Evolutionary conservation across 2,113 vertebrate species (phyloP), one percentile per base, ranked within the genome.

Genomic region (Merops nubicus): DNA sequence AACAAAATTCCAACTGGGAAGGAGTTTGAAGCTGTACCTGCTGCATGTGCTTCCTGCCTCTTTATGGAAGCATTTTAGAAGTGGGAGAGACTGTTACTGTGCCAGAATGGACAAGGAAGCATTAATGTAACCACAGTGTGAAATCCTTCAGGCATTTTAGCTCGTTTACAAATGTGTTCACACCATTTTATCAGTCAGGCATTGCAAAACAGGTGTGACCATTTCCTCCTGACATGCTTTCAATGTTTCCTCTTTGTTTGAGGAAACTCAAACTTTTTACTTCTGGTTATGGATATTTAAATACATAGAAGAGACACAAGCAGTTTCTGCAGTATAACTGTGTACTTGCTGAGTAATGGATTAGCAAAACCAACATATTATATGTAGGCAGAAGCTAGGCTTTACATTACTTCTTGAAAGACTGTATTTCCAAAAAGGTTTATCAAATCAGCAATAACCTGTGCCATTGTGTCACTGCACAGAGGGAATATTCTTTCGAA

Each of bases 101-200:
- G 28, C 65, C 75, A 85, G 86, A 89, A 68, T 64, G 62, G 97
- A 91, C 70, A 93, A 85, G 92, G 88, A 96, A 78, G 56, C 43
- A 84, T 85, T 89, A 91, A 75, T 6, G 79, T 60, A 94, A 45
- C 86, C 82, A 79, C 86, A 88, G 34, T 38, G 63, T 96, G 90
- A 94, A 96, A 95, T 89, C 62, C 62, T 96, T 87, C 85, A 96
- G 94, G 96, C 93, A 78, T 91, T 95, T 96, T 96, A 95, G 91
- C 82, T 94, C 67, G 0, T 96, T 96, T 90, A 92, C 79, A 89
- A 88, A 69, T 70, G 50, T 92, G 92, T 94, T 90, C 96, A 94
- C 97, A 91, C 93, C 82, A 94, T 93, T 95, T 97, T 93, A 94
- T 95, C 94, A 91, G 91, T 91, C 75, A 78, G 84, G 94, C 79